A percentile compares a stretch with the other conserved stretches of the same genome.
Conservation (phyloP, 1,140 invertebrate species). For the Cydia pomonella region DNA sequence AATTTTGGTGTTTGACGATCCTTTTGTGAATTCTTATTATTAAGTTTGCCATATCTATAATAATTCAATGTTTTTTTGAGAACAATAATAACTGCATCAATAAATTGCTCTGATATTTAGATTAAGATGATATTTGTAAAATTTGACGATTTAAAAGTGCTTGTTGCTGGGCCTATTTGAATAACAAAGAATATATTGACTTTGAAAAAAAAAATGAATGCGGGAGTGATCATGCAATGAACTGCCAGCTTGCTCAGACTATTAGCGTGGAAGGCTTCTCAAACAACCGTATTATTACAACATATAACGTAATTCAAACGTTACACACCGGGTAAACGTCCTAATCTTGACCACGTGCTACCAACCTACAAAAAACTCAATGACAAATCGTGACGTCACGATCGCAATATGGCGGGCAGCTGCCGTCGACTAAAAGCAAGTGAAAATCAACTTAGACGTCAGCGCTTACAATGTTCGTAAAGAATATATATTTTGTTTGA, state of each 20-base stretch:
- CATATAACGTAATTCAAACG: not conserved
- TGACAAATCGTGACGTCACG: conserved; percentile 16
- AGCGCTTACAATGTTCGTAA: not conserved
- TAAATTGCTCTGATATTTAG: no score
- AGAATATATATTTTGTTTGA: not conserved
- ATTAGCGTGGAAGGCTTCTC: not conserved
- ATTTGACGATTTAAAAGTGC: no score
- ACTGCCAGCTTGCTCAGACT: not conserved
- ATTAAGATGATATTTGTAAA: no score
- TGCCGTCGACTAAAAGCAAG: not conserved
- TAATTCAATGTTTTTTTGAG: no score
- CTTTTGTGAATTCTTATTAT: no score
- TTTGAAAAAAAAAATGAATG: no score
- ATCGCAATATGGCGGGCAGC: conserved; percentile 11
- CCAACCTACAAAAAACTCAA: conserved; percentile 16
- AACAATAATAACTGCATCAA: no score
- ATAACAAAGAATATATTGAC: no score
- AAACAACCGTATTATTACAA: not conserved
- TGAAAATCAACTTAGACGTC: not conserved
- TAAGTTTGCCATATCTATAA: no score
- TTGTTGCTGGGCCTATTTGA: no score
- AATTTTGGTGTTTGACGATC: no score
- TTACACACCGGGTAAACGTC: conserved; percentile 2
- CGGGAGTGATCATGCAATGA: not conserved
- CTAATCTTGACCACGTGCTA: conserved; percentile 12